Evolutionary conservation across 2,797 vertebrate genomes (phyloP), one percentile per base, ranked within the genome.

Genomic region (Sternarchorhynchus goeldii): DNA sequence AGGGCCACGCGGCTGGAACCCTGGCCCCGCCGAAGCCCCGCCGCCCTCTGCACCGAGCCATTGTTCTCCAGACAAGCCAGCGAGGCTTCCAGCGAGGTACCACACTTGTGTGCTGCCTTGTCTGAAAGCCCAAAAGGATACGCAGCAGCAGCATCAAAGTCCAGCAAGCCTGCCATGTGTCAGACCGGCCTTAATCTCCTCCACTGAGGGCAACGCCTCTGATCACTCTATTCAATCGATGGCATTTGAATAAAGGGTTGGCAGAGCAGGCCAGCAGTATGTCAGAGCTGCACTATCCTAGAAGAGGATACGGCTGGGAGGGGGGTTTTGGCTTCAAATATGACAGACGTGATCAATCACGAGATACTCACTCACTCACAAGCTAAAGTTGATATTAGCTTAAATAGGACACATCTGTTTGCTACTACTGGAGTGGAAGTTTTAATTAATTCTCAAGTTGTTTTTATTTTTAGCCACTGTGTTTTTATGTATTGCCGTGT

Each of bases 381-480:
- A 91, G 89, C 91, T 92, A 87, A 93, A 92, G 92, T 93, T 93
- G 91, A 92, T 93, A 92, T 92, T 93, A 92, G 89, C 88, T 88
- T 93, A 94, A 94, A 94, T 94, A 93, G 93, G 93, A 93, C 93
- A 93, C 92, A 94, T 93, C 92, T 93, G 93, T 92, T 94, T 94
- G 91, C 91, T 91, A 91, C 91, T 86, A 88, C 73, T 91, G 90
- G 88, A 90, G 91, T 90, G 90, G 89, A 91, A 92, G 92, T 93
- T 92, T 25, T 93, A 93, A 94, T 94, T 92, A 92, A 93, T 93
- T 93, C 92, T 93, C 89, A 91, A 93, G 92, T 93, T 86, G 85
- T 92, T 93, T 81, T 92, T 94, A 93, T 94, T 94, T 94, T 94
- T 93, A 94, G 93, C 88, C 86, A 80, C 79, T 63, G 81, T 82